Percentiles rank a stretch among this genome's conserved stretches.
Conservation (phyloP, 1,140 invertebrate species). For the Anoplolepis gracilipes region DNA sequence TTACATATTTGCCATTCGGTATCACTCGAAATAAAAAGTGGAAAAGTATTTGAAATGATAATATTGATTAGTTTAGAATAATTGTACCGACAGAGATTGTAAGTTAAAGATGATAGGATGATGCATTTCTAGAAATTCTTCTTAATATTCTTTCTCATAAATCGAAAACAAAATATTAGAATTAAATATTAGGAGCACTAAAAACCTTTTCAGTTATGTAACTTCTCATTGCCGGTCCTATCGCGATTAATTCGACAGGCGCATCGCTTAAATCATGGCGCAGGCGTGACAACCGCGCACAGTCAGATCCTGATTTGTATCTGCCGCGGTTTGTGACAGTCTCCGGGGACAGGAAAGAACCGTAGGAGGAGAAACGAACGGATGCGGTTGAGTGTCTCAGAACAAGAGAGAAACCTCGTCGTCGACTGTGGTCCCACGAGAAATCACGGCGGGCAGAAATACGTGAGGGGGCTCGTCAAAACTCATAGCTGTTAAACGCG, state of each 20-base stretch:
- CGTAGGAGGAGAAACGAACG: constrained; percentile 51
- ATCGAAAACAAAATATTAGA: neutral
- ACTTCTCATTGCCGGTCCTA: neutral
- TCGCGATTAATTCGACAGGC: constrained; percentile 68
- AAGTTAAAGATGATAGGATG: neutral
- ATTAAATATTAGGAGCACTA: neutral
- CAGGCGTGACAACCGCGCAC: constrained; percentile 14
- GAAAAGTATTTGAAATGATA: neutral
- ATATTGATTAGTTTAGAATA: neutral
- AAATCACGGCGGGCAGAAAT: constrained; percentile 76
- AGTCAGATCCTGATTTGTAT: constrained; percentile 67
- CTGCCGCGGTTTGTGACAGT: constrained; percentile 26
- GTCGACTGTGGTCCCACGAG: constrained; percentile 74
- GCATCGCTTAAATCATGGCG: constrained; percentile 41
- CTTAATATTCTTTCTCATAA: neutral
- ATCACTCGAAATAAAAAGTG: neutral
- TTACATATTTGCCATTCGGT: neutral
- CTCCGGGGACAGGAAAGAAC: constrained; percentile 22
- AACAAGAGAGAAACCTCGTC: constrained; percentile 66
- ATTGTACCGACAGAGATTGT: neutral
- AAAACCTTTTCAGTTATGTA: neutral
- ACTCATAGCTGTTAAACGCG: constrained; percentile 64
- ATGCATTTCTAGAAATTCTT: neutral
- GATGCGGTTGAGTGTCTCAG: constrained; percentile 24
- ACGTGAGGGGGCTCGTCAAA: constrained; percentile 70